Base-by-base conservation (phyloP, 1,140 invertebrate species). In the Trinorchestia longiramus region DNA sequence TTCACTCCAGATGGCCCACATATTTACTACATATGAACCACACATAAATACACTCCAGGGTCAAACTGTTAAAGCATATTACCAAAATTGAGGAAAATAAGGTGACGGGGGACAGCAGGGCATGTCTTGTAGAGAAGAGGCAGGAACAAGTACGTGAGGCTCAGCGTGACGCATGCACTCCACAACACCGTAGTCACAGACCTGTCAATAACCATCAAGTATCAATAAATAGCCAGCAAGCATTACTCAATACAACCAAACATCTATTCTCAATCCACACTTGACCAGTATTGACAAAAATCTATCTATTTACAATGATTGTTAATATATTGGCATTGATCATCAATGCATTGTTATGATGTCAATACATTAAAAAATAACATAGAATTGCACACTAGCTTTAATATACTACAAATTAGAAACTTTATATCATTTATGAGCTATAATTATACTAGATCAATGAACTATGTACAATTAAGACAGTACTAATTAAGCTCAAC, bases 21-120 rank as follows among this genome's bases (percentile, higher is more conserved):
- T n/a, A n/a, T n/a, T n/a, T n/a, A n/a, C n/a, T n/a, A n/a, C n/a
- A n/a, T n/a, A n/a, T n/a, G n/a, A n/a, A n/a, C n/a, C n/a, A n/a
- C n/a, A n/a, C n/a, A n/a, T n/a, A n/a, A n/a, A n/a, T n/a, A n/a
- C n/a, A n/a, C n/a, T n/a, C n/a, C n/a, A n/a, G n/a, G n/a, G n/a
- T n/a, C n/a, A n/a, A n/a, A n/a, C n/a, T n/a, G n/a, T n/a, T n/a
- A n/a, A n/a, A 53, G 47, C 6, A 53, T 28, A 11, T 15, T 77
- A 94, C 92, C 92, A 94, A 43, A 94, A 94, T 94, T 94, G 19
- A 94, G 40, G 44, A 94, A 94, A 43, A 94, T 94, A 40, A 94
- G 92, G 36, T 94, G 92, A 40, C 92, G 92, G 28, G 92, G 44
- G 0, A 94, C 43, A 43, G 92, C 43, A 94, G 92, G 92, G 47